Conservation (phyloP, 2,113 vertebrate species). For the Canis aureus region DNA sequence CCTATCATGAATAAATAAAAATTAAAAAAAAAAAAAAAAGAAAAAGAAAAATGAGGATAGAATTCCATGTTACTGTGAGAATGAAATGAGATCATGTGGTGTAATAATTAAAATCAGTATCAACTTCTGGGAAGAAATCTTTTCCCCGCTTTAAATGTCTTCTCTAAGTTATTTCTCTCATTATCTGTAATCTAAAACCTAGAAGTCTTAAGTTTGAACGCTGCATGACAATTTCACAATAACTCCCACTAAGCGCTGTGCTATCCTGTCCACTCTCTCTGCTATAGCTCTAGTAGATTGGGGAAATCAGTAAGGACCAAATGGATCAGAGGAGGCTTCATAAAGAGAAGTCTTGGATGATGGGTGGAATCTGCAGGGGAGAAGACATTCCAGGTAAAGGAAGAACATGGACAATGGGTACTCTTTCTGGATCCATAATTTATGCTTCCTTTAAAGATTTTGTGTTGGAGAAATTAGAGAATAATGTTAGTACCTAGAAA, state of each 20-base stretch:
- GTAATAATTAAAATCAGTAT: not conserved
- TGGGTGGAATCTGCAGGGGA: not conserved
- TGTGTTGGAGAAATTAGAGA: not conserved
- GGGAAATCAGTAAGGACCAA: not conserved
- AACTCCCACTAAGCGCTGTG: not conserved
- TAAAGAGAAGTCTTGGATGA: not conserved
- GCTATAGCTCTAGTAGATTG: not conserved
- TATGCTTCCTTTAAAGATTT: slow-evolving; percentile 1
- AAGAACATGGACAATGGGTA: not conserved
- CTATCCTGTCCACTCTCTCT: not conserved
- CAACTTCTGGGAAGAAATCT: not conserved
- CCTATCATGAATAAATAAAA: too few species aligned
- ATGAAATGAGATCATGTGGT: not conserved
- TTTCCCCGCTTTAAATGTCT: not conserved
- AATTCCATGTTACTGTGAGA: not conserved
- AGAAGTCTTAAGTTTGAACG: not conserved
- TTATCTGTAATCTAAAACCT: not conserved
- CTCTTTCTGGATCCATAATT: not conserved
- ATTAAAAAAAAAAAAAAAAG: too few species aligned
- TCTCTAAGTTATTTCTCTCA: not conserved
- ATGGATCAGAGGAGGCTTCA: not conserved
- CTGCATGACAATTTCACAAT: not conserved
- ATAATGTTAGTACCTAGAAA: not conserved
- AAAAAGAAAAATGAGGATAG: not conserved
- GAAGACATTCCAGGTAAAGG: not conserved